Base-by-base conservation (phyloP, 2,113 vertebrate genomes). In the Alexandromys fortis region DNA sequence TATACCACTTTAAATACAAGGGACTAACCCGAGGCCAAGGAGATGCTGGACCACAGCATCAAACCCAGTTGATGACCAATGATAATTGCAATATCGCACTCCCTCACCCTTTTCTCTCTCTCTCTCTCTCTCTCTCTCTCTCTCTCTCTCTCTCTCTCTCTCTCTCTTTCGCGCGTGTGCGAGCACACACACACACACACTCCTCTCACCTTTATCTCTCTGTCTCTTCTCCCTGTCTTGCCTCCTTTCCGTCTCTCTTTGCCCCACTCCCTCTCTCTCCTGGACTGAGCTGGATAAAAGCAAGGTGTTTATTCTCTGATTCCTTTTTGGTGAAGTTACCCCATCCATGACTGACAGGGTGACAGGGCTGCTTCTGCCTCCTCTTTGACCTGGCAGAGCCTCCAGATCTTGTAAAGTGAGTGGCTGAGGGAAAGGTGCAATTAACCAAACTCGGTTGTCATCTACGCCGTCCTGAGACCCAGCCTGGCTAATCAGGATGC, bases 1-100 rank as follows among this genome's bases (percentile, higher is more conserved):
- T 55, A 93, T 42, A 89, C 9, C 26, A 24, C 92, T 85, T 96
- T 87, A 95, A 96, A 97, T 70, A 87, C 47, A 87, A 83, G 73
- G 78, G 67, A 86, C 85, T 93, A 91, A 75, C 75, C 78, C 61
- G 81, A 89, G 67, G 78, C n/a, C 94, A 96, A 68, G 52, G 33
- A 11, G 8, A 30, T 75, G 13, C 21, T 82, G 86, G 92, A 68
- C 35, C 86, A 49, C 5, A 83, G 73, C 89, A 83, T 13, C 3
- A 4, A 92, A 96, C 58, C 5, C 67, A 92, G 38, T 70, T 89
- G 67, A 79, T 73, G 38, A 47, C n/a, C 86, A 81, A 72, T 14
- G 81, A 38, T 86, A 94, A 90, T 65, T 45, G 63, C 26, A 45
- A 87, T 24, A 55, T 45, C 14, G 49, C 61, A 16, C 42, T 78